A percentile compares a stretch with the other conserved stretches of the same genome.
phyloP scores from a whole-genome alignment of 2,113 vertebrate genomes.

The Scophthalmus maximus region DNA sequence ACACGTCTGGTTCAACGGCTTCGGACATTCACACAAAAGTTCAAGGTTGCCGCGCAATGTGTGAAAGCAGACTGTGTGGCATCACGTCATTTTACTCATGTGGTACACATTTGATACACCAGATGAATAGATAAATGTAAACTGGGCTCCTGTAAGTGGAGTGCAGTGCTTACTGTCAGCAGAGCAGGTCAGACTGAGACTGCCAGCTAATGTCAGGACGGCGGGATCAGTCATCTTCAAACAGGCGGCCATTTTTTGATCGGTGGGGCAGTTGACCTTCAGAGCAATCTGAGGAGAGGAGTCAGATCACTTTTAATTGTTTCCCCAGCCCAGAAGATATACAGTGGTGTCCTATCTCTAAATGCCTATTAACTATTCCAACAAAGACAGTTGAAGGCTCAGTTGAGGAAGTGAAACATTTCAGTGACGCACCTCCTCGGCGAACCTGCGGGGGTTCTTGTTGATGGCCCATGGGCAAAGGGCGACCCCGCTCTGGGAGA shows the following conservation, averaged over 20 bases:
- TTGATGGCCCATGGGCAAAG: conserved; percentile 90
- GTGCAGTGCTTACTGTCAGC: conserved; percentile 72
- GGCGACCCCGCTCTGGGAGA: conserved; percentile 91
- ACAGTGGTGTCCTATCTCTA: background rate
- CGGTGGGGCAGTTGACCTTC: conserved; percentile 86
- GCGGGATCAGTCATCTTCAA: conserved; percentile 83
- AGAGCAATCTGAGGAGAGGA: conserved; percentile 81
- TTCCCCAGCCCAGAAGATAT: no score
- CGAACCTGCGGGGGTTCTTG: conserved; percentile 83
- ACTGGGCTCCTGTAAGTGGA: background rate
- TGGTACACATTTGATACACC: no score
- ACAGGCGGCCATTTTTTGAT: conserved; percentile 84
- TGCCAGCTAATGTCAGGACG: conserved; percentile 84
- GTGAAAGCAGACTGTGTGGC: no score
- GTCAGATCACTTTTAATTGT: background rate
- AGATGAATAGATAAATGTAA: no score
- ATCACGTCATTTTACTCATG: no score
- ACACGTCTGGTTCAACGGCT: no score
- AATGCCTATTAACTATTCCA: background rate
- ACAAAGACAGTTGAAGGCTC: background rate
- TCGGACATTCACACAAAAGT: no score
- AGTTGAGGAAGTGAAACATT: background rate
- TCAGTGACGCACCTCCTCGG: conserved; percentile 80
- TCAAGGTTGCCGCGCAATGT: no score
- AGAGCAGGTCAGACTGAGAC: conserved; percentile 60